phyloP scores from a whole-genome alignment of 2,888 invertebrate species.

The Ectobius pallidus region DNA sequence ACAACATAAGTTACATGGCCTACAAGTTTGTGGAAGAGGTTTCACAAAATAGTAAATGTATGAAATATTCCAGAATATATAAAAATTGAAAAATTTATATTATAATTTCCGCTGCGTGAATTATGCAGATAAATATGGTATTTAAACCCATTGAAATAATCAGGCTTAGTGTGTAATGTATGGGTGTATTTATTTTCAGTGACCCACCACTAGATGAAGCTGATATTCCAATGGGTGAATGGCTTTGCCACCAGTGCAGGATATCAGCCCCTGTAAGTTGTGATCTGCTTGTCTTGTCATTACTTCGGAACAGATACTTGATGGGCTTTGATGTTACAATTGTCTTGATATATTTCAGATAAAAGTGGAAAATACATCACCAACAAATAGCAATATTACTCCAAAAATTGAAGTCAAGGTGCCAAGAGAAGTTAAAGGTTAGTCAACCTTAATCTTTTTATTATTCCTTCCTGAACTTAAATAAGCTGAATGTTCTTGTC shows the following conservation, averaged over 20 bases:
- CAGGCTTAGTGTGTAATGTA: too few relatives aligned
- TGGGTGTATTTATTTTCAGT: conserved; percentile 61
- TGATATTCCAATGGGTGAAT: conserved; percentile 89
- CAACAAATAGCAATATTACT: background rate
- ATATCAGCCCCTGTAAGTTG: conserved; percentile 43
- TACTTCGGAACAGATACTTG: background rate
- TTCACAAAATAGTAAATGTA: too few relatives aligned
- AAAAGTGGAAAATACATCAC: conserved; percentile 17
- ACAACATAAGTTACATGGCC: too few relatives aligned
- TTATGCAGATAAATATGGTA: too few relatives aligned
- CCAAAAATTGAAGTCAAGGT: conserved; percentile 6
- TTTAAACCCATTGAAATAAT: too few relatives aligned
- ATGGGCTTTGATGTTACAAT: background rate
- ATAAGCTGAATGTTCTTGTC: too few relatives aligned
- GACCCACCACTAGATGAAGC: conserved; percentile 91
- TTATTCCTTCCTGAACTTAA: too few relatives aligned
- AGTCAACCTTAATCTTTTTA: too few relatives aligned
- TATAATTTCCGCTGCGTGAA: too few relatives aligned
- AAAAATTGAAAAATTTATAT: too few relatives aligned
- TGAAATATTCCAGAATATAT: too few relatives aligned
- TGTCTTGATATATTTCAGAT: conserved; percentile 1
- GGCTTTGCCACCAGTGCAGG: conserved; percentile 86
- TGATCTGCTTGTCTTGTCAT: background rate
- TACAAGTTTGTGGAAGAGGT: too few relatives aligned
- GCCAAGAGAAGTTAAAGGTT: conserved; percentile 25